Conservation (phyloP, 2,888 invertebrate genomes). For the Cataglyphis albicans region DNA sequence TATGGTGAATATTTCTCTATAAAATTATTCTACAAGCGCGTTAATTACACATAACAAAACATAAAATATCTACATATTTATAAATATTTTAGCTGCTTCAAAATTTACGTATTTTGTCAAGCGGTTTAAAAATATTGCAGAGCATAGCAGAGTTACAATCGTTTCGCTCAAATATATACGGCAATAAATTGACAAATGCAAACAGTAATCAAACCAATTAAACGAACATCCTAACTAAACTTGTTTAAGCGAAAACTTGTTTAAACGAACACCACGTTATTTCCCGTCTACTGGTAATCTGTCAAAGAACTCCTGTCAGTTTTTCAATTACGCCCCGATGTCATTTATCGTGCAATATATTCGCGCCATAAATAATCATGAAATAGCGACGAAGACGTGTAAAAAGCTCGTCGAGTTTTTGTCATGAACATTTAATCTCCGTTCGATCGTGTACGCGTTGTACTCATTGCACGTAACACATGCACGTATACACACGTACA, state of each 20-base stretch:
- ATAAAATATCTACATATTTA: constrained; percentile 12
- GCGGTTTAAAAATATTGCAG: not conserved
- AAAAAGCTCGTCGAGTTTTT: constrained; percentile 60
- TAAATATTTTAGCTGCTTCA: not conserved
- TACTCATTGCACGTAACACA: constrained; percentile 26
- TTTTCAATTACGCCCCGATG: constrained; percentile 62
- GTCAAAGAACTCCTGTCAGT: constrained; percentile 51
- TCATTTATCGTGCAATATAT: constrained; percentile 52
- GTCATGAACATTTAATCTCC: constrained; percentile 65
- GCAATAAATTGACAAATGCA: constrained; percentile 3
- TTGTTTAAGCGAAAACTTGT: constrained; percentile 28
- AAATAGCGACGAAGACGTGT: constrained; percentile 41
- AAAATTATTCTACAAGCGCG: constrained; percentile 11
- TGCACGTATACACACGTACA: constrained; percentile 1
- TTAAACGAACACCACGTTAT: constrained; percentile 9
- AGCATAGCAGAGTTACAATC: not conserved
- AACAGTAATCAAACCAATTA: constrained; percentile 20
- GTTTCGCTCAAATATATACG: constrained; percentile 13
- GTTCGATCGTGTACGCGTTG: constrained; percentile 52
- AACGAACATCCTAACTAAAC: constrained; percentile 25
- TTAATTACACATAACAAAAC: not conserved
- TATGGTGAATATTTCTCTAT: not conserved
- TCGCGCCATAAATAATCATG: constrained; percentile 66
- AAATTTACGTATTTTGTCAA: constrained; percentile 22
- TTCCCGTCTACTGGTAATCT: constrained; percentile 9